These are phyloP conservation scores for Squalus acanthias DNA, from an alignment of 2,797 vertebrate species.

Conservation along the genomic window DNA sequence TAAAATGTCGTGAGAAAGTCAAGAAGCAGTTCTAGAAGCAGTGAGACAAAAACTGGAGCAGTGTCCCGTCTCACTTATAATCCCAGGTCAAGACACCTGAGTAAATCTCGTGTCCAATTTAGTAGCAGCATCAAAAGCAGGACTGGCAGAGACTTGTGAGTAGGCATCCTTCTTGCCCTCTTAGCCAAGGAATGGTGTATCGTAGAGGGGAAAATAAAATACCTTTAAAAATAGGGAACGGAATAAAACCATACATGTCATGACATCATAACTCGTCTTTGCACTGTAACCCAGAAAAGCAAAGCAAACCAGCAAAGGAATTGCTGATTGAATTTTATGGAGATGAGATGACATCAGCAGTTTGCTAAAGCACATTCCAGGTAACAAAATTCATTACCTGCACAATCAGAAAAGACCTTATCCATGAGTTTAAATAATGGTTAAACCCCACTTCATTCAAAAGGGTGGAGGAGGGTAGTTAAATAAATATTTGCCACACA, in stretches of 20 bases:
- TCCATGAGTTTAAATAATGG: constrained; percentile 34
- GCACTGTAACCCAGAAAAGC: neutral
- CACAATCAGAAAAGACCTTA: constrained; percentile 35
- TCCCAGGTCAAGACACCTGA: neutral
- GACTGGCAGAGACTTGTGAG: neutral
- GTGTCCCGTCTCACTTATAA: neutral
- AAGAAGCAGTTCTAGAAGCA: neutral
- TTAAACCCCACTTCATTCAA: constrained; percentile 34
- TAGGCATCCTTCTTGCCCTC: neutral
- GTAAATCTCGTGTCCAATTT: neutral
- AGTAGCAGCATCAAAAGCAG: neutral
- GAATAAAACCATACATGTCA: neutral
- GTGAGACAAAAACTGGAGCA: neutral
- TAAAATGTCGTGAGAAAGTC: neutral
- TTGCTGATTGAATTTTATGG: constrained; percentile 3
- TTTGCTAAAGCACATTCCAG: constrained; percentile 33
- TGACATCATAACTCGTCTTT: neutral
- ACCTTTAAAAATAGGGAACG: neutral
- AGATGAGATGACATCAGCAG: neutral
- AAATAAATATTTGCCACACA: constrained; percentile 31
- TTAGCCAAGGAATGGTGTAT: neutral
- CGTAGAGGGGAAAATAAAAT: neutral
- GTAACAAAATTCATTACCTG: constrained; percentile 33
- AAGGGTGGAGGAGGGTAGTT: constrained; percentile 21
- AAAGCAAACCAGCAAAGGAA: neutral